phyloP scores from a whole-genome alignment of 2,113 vertebrate species.

The Rhinopomastus cyanomelas region DNA sequence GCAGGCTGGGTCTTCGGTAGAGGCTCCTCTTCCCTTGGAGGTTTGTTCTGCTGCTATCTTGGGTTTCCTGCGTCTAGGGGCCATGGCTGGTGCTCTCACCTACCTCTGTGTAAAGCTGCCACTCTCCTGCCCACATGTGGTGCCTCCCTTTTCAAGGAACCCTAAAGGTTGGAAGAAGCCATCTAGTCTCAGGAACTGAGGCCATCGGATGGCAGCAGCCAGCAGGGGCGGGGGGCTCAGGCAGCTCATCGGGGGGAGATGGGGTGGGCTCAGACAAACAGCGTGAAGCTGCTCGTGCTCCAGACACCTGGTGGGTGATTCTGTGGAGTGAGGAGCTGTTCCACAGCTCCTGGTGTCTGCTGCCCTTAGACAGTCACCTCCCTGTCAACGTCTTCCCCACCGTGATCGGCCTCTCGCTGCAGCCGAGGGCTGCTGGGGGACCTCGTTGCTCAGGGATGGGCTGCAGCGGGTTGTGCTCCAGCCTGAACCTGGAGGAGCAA shows the following conservation, averaged over 20 bases:
- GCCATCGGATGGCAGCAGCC: not conserved
- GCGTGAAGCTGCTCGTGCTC: not conserved
- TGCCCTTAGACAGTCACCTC: not conserved
- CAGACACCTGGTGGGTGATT: not conserved
- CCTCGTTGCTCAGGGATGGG: not conserved
- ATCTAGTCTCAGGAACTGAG: too few relatives aligned
- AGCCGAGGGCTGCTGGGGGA: not conserved
- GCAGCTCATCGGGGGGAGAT: not conserved
- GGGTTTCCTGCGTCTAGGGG: not conserved
- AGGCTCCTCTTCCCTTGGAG: not conserved
- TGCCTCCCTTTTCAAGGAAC: not conserved
- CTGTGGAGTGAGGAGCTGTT: not conserved
- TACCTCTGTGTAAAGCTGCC: not conserved
- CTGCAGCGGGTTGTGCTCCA: not conserved
- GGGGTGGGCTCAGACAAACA: not conserved
- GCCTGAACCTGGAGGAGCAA: not conserved
- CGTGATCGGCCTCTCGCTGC: accelerated
- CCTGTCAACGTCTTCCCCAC: too few relatives aligned
- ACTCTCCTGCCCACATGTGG: not conserved
- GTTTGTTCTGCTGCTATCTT: not conserved
- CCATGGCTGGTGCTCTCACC: not conserved
- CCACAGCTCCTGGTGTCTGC: not conserved
- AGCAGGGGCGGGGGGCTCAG: not conserved
- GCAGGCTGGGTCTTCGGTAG: not conserved
- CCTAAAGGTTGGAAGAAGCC: too few relatives aligned